Evolutionary conservation across 1,140 invertebrate genomes (phyloP).

Genomic region (Papilio glaucus): DNA sequence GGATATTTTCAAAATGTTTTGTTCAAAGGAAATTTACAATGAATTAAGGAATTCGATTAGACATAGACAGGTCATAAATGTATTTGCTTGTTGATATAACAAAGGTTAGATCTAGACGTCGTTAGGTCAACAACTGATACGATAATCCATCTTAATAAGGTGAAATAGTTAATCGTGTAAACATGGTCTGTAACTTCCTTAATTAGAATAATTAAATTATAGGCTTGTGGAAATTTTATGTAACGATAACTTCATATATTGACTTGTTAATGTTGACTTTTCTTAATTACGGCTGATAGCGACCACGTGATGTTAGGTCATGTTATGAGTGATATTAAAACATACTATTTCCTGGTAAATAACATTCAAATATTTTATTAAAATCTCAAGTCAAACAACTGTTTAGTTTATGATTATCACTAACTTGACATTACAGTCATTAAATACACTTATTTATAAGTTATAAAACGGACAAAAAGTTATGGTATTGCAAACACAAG

Average conservation of each 20-base stretch:
- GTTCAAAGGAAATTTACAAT: too few relatives aligned
- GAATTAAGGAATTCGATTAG: conserved; percentile 10
- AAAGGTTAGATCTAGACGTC: neutral
- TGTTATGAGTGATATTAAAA: neutral
- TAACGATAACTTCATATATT: neutral
- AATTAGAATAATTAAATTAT: neutral
- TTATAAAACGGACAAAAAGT: too few relatives aligned
- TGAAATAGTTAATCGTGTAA: neutral
- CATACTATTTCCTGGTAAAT: neutral
- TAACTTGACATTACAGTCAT: too few relatives aligned
- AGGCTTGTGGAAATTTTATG: neutral
- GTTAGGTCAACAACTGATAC: conserved; percentile 18
- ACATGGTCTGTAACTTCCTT: conserved; percentile 3
- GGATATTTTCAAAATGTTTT: too few relatives aligned
- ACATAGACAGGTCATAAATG: neutral
- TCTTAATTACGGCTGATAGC: neutral
- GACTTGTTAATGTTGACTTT: neutral
- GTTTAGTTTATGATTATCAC: too few relatives aligned
- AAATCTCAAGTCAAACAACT: too few relatives aligned
- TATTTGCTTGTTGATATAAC: neutral
- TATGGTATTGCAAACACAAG: too few relatives aligned
- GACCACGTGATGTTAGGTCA: neutral
- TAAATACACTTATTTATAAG: too few relatives aligned
- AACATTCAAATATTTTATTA: neutral
- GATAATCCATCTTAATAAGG: conserved; percentile 12